phyloP scores from a whole-genome alignment of 2,888 invertebrate genomes.

The Rhagonycha fulva region DNA sequence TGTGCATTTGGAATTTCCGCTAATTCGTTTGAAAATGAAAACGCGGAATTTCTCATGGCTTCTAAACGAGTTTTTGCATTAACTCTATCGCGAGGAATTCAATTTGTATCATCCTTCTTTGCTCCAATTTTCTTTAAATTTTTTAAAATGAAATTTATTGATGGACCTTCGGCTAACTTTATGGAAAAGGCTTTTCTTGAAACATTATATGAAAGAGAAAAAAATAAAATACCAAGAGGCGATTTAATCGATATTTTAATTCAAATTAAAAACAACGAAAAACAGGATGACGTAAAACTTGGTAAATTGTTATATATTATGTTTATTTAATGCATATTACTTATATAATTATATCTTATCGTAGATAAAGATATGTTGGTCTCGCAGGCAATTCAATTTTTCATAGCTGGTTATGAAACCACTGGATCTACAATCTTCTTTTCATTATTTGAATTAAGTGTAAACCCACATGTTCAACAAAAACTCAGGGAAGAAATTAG shows the following conservation, averaged over 20 bases:
- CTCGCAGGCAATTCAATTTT: slow-evolving; percentile 52
- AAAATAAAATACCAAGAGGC: slow-evolving; percentile 35
- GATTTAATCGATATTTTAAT: slow-evolving; percentile 47
- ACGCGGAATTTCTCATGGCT: slow-evolving; percentile 49
- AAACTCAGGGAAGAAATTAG: slow-evolving; percentile 51
- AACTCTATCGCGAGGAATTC: slow-evolving; percentile 36
- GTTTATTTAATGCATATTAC: not conserved
- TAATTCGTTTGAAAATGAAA: slow-evolving; percentile 48
- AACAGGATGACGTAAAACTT: not conserved
- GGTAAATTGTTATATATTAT: not conserved
- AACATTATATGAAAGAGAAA: slow-evolving; percentile 41
- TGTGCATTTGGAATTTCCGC: slow-evolving; percentile 55
- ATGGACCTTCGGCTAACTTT: slow-evolving; percentile 37
- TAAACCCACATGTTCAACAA: slow-evolving; percentile 50
- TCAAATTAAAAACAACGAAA: not conserved
- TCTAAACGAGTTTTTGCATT: slow-evolving; percentile 47
- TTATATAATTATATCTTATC: not conserved
- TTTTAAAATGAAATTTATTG: slow-evolving; percentile 41
- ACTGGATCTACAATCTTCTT: slow-evolving; percentile 50
- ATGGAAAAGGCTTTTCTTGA: slow-evolving; percentile 42
- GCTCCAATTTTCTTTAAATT: slow-evolving; percentile 36
- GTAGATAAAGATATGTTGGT: slow-evolving; percentile 15
- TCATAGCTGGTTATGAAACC: slow-evolving; percentile 56
- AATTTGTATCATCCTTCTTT: slow-evolving; percentile 40
- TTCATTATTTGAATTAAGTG: slow-evolving; percentile 49